Evolutionary conservation across 2,888 invertebrate genomes (phyloP).

Genomic region (Microctonus hyperodae): DNA sequence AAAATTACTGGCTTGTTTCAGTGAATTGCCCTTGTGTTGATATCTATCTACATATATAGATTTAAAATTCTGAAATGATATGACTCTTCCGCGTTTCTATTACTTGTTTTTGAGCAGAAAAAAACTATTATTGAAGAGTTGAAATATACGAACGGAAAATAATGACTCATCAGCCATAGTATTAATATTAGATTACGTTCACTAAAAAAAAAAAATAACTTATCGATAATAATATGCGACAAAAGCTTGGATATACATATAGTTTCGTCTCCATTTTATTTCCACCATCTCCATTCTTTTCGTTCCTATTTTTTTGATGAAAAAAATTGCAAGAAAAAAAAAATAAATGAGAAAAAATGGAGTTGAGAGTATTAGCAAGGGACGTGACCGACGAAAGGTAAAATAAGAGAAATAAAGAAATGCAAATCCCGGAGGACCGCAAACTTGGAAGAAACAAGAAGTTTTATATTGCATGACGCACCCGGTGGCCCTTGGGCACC

Average conservation of each 20-base stretch:
- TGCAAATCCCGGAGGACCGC: constrained; percentile 45
- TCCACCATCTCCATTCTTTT: background rate
- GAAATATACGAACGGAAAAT: background rate
- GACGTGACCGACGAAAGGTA: constrained; percentile 24
- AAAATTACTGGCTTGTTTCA: background rate
- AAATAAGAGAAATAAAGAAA: constrained; percentile 42
- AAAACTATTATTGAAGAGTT: background rate
- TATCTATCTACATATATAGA: background rate
- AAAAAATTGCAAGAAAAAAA: constrained; percentile 3
- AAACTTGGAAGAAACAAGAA: constrained; percentile 41
- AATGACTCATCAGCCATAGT: no score
- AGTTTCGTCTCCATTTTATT: background rate
- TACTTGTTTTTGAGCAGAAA: background rate
- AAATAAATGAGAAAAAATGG: constrained; percentile 10
- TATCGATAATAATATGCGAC: no score
- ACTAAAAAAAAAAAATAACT: no score
- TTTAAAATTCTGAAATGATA: background rate
- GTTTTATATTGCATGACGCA: constrained; percentile 43
- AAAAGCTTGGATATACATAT: no score
- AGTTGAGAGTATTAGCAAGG: constrained; percentile 19
- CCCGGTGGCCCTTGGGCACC: constrained; percentile 30
- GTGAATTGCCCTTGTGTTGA: background rate
- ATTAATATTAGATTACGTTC: background rate
- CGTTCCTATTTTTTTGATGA: background rate
- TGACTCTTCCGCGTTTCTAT: background rate